Evolutionary conservation across 2,888 invertebrate genomes (phyloP), one percentile per base, ranked within the genome.

Genomic region (Xestoiulus laeticollis): DNA sequence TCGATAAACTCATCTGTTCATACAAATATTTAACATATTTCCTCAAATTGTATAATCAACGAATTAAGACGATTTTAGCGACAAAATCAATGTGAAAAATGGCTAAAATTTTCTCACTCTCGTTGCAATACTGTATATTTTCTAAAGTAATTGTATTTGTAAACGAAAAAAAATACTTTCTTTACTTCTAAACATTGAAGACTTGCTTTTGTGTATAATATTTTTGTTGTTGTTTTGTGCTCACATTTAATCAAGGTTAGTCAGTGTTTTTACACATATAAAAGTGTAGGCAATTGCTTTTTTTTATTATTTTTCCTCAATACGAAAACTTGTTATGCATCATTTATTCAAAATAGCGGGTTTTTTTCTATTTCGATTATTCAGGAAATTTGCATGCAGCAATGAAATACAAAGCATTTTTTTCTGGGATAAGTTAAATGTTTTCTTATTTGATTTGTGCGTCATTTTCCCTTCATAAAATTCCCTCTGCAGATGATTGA

Each of bases 401-500:
- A 26, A 68, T 1, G 26, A 68, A 68, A 68, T 78, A 78, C 16
- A 78, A 78, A 78, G 3, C 78, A 78, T 30, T 78, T 78, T 78
- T 68, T 68, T 78, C 30, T 78, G 30, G 2, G 78, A 30, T 30
- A 78, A 78, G 30, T 78, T 78, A 78, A 78, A 78, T 30, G 78
- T 78, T 78, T 78, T 78, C 30, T 78, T 78, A 78, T 78, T 78
- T 78, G 78, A 78, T 78, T 78, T 78, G 78, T 30, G 30, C 30
- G 78, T 30, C 78, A 78, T 78, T 78, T 78, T 78, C 16, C 30
- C 16, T 26, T 12, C 78, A 30, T 78, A 78, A 78, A 78, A 30
- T 78, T 78, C 78, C 78, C 78, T 30, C 78, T 78, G 78, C 78
- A 78, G 78, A 26, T 78, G 78, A 78, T 78, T 78, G 78, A 30